Conservation (phyloP, 2,797 vertebrate species). For the Phrynocephalus guinanensis region DNA sequence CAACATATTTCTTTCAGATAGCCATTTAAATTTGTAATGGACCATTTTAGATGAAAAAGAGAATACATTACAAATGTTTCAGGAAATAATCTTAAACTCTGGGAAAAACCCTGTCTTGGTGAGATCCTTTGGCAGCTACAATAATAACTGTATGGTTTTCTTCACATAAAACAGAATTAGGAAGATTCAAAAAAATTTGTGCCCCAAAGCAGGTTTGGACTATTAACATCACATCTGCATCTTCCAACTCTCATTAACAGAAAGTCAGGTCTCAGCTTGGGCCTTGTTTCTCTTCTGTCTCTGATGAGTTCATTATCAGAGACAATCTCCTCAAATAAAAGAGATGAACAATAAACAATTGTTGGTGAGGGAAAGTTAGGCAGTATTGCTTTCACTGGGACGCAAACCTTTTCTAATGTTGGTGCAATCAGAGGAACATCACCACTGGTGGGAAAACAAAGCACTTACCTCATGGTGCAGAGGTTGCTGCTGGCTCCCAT, state of each 20-base stretch:
- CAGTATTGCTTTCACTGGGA: background rate
- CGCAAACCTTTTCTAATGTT: background rate
- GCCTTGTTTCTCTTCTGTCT: background rate
- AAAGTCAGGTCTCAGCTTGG: background rate
- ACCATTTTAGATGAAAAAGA: background rate
- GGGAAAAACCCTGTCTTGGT: slow-evolving; percentile 1
- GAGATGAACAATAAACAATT: background rate
- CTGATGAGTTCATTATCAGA: background rate
- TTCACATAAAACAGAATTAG: slow-evolving; percentile 16
- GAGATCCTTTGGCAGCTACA: slow-evolving; percentile 15
- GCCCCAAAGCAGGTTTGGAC: background rate
- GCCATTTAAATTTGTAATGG: slow-evolving; percentile 10
- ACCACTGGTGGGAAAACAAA: no score
- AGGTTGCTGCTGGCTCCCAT: no score
- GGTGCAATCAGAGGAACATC: no score
- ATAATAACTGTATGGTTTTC: slow-evolving; percentile 17
- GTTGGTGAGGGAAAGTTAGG: background rate
- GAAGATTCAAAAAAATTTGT: background rate
- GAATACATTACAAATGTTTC: slow-evolving; percentile 9
- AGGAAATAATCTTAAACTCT: slow-evolving; percentile 22
- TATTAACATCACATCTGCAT: background rate
- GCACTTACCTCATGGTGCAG: no score
- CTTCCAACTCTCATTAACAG: background rate
- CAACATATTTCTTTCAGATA: background rate
- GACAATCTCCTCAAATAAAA: background rate